These are phyloP conservation scores for Cryptocheilus praepositus DNA, from an alignment of 2,888 invertebrate species.

Conservation along the genomic window DNA sequence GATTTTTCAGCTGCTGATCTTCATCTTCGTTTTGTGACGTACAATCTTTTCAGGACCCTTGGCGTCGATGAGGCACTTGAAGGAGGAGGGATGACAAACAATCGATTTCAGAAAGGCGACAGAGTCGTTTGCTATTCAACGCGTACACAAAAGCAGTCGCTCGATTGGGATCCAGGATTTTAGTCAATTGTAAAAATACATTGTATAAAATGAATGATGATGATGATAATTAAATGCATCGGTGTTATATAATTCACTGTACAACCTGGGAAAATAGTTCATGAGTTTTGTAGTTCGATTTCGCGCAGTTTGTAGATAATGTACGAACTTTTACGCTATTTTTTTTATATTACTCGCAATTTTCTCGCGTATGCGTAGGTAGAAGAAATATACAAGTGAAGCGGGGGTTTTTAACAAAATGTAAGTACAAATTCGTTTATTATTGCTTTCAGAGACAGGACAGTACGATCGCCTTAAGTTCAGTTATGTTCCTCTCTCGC, in stretches of 20 bases:
- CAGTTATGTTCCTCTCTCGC: no score
- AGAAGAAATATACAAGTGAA: not conserved
- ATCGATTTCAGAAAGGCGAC: conserved; percentile 86
- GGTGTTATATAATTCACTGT: not conserved
- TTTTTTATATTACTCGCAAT: not conserved
- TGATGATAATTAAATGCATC: not conserved
- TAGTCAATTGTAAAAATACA: conserved; percentile 62
- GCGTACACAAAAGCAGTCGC: conserved; percentile 79
- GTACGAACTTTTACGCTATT: no score
- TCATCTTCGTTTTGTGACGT: not conserved
- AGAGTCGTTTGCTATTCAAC: conserved; percentile 82
- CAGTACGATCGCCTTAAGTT: no score
- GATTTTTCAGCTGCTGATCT: not conserved
- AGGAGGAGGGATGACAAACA: no score
- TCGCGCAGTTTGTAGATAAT: no score
- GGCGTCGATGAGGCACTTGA: conserved; percentile 90
- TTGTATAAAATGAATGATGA: not conserved
- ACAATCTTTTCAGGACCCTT: conserved; percentile 78
- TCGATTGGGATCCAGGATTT: conserved; percentile 93
- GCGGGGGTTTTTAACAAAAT: conserved; percentile 7
- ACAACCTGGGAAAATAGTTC: not conserved
- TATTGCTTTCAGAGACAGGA: conserved; percentile 42
- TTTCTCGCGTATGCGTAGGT: no score
- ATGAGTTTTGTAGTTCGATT: not conserved
- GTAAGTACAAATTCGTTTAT: conserved; percentile 71